These are phyloP conservation scores for Melozone crissalis DNA, from an alignment of 2,113 vertebrate species.

Conservation along the genomic window DNA sequence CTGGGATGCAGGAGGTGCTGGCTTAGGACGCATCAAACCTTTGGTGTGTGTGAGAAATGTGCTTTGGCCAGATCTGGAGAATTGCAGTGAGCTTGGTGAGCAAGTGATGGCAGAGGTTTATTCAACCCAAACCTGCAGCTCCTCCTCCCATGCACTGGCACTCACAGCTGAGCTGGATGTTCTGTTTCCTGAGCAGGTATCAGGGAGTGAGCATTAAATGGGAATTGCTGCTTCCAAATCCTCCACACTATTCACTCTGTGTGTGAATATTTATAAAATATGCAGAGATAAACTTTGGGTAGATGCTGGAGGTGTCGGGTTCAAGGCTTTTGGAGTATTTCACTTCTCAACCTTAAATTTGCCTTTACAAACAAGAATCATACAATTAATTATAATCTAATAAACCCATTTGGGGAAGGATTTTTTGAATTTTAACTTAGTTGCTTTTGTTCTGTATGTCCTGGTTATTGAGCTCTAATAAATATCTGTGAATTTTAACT, in stretches of 20 bases:
- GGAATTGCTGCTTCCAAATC: not conserved
- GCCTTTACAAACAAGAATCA: not conserved
- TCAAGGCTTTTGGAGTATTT: not conserved
- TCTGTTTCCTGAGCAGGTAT: fast-evolving
- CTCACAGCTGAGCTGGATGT: not conserved
- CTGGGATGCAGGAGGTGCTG: not conserved
- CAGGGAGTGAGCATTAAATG: not conserved
- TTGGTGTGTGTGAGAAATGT: not conserved
- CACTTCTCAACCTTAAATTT: not conserved
- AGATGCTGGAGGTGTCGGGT: not conserved
- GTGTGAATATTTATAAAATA: fast-evolving
- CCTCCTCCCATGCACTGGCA: not conserved
- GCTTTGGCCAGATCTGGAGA: not conserved
- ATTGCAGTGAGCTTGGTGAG: not conserved
- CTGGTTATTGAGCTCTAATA: not conserved
- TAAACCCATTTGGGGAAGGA: not conserved
- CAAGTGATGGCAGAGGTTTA: fast-evolving
- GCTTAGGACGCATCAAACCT: not conserved
- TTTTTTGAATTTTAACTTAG: not conserved
- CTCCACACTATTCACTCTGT: not conserved
- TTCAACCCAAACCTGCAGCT: not conserved
- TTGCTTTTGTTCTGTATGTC: not conserved
- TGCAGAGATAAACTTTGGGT: not conserved
- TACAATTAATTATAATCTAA: not conserved
- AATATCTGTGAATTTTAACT: not conserved